Base-by-base conservation (phyloP, 2,113 vertebrate species). In the Fulmarus glacialis region DNA sequence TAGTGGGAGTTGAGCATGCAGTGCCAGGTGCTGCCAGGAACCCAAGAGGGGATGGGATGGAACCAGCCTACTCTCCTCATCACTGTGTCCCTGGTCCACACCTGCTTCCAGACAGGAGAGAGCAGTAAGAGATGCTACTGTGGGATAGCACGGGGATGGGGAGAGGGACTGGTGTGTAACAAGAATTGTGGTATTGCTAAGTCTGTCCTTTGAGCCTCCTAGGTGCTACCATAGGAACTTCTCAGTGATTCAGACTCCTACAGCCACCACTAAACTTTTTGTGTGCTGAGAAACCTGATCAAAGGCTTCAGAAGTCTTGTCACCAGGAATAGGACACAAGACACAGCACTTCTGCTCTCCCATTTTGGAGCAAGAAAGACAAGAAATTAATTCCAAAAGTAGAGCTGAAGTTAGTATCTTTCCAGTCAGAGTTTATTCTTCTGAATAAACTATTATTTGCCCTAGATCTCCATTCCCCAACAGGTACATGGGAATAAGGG, bases 301-400 rank as follows among this genome's bases (percentile, higher is more conserved):
- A 80, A 88, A 70, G 71, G 11, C 68, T 93, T 85, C 56, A 67
- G 64, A 87, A 87, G 43, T 63, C 83, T 93, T 66, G 55, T 89
- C 42, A 45, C 47, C 11, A 29, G 14, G 40, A 23, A 18, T 3
- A 72, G 53, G 10, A 72, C 24, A 50, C 32, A 53, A 91, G 73
- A 79, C 66, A 60, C 24, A 45, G 52, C 24, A 58, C 30, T 45
- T 14, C 16, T 72, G 22, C 12, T 87, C 23, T 94, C 48, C 36
- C 30, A 19, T 85, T 90, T 60, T 70, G 32, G 19, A 83, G 70
- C 10, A 88, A 88, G 67, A 40, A 48, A 90, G 67, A 78, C 24
- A 68, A 62, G 27, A 84, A 79, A 71, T 68, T 22, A 72, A 66
- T 84, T 87, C 50, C 14, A n/a, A 29, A 87, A 87, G 38, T 55